Base-by-base conservation (phyloP, 2,797 vertebrate genomes). In the Oreortyx pictus region DNA sequence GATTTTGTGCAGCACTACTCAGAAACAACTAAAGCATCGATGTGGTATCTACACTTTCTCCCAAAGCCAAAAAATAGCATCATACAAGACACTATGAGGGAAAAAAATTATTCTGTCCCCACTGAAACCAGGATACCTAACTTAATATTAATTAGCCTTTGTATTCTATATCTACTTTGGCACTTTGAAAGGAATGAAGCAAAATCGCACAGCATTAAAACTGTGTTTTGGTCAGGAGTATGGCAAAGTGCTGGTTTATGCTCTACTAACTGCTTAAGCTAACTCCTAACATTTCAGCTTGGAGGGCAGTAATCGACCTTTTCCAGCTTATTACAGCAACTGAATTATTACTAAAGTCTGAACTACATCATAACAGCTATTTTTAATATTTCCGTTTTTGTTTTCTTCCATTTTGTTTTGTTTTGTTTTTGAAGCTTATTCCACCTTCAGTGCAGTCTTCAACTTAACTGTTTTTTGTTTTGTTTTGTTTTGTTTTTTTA, bases 371-470 rank as follows among this genome's bases (percentile, higher is more conserved):
- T 85, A 35, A 77, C 4, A 46, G 52, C 57, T 92, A 93, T 89
- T 85, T 95, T 82, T 92, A 82, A 77, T 23, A 72, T 64, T 85
- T 89, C 74, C 64, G 81, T 83, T 81, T n/a, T 17, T 33, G 33
- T 9, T 14, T 22, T 22, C 12, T 39, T 39, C 39, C 39, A 27
- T 57, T 14, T 59, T 59, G n/a, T 5, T 59, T 59, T 74, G 52
- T 89, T 54, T 52, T 44, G 41, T 46, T 43, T 43, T 43, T 43
- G 41, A 43, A 70, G 43, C 12, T 70, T 82, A n/a, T 46, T 87
- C 8, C 67, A 54, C 11, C 29, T 91, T 78, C 37, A 60, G 18
- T 35, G 11, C 4, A 72, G 6, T 3, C 4, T 20, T 70, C 83
- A 75, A 54, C 6, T 4, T 67, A 88, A 83, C 10, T 39, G 39